phyloP scores from a whole-genome alignment of 1,140 invertebrate species.

The Ostrea denselamellosa region DNA sequence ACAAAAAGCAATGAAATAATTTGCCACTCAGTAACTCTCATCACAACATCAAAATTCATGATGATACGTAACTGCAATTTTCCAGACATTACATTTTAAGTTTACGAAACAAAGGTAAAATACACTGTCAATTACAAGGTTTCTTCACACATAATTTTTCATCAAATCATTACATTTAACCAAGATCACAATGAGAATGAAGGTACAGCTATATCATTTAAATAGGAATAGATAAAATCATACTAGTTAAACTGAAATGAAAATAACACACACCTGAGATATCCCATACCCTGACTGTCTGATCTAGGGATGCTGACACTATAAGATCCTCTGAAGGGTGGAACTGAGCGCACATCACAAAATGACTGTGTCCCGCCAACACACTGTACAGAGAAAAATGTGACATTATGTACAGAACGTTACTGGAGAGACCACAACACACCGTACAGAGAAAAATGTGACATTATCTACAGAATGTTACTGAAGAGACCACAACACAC shows the following conservation, averaged over 20 bases:
- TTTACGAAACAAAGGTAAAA: background rate
- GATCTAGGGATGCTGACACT: conserved; percentile 98
- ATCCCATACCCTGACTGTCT: conserved; percentile 99
- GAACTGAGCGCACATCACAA: conserved; percentile 99
- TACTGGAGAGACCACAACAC: conserved; percentile 80
- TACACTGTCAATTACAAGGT: background rate
- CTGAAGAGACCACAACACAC: no score
- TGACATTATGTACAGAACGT: background rate
- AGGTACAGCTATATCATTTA: no score
- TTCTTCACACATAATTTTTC: background rate
- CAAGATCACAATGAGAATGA: background rate
- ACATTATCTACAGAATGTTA: no score
- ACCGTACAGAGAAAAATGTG: no score
- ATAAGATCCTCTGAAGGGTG: conserved; percentile 98
- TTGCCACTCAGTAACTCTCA: background rate
- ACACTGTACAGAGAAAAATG: conserved; percentile 68
- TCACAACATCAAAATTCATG: background rate
- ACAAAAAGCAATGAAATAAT: background rate
- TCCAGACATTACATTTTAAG: background rate
- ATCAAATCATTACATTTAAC: background rate
- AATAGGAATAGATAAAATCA: no score
- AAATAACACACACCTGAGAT: conserved; percentile 86
- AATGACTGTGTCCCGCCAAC: conserved; percentile 95
- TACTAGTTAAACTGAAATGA: background rate
- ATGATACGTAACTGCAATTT: background rate